Conservation (phyloP, 2,113 vertebrate species). For the Smithornis capensis region DNA sequence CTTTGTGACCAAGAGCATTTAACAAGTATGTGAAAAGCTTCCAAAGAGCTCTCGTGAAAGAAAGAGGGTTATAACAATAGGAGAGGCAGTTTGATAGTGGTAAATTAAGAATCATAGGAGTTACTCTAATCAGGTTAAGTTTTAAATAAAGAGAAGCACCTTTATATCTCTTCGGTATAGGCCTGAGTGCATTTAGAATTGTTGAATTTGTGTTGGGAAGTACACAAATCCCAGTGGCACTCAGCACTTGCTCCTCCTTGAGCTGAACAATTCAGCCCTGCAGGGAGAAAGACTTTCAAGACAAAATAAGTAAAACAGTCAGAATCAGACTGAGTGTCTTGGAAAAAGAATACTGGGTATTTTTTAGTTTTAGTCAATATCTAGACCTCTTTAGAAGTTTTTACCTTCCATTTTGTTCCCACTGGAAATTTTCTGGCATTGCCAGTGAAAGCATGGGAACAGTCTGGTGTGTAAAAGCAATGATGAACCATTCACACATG, state of each 20-base stretch:
- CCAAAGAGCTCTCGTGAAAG: constrained; percentile 39
- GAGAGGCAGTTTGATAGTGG: constrained; percentile 42
- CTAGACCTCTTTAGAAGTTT: neutral
- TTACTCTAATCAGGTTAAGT: constrained; percentile 43
- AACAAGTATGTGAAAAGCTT: constrained; percentile 71
- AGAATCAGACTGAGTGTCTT: neutral
- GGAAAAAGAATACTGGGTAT: neutral
- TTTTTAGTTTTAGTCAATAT: neutral
- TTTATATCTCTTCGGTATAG: neutral
- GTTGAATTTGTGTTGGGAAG: neutral
- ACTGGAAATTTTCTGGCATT: neutral
- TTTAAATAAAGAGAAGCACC: constrained; percentile 41
- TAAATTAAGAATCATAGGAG: constrained; percentile 47
- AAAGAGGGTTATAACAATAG: constrained; percentile 60
- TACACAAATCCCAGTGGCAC: neutral
- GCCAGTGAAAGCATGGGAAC: neutral
- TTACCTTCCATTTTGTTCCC: neutral
- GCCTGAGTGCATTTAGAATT: constrained; percentile 28
- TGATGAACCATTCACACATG: neutral
- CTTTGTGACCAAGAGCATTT: constrained; percentile 69
- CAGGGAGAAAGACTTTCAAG: neutral
- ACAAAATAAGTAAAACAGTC: neutral
- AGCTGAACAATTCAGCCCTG: neutral
- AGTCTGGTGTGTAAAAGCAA: neutral
- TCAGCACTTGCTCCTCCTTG: neutral